A percentile compares a stretch with the other conserved stretches of the same genome.
Evolutionary conservation across 2,888 invertebrate species (phyloP).

Genomic region (Platypus cylindrus): DNA sequence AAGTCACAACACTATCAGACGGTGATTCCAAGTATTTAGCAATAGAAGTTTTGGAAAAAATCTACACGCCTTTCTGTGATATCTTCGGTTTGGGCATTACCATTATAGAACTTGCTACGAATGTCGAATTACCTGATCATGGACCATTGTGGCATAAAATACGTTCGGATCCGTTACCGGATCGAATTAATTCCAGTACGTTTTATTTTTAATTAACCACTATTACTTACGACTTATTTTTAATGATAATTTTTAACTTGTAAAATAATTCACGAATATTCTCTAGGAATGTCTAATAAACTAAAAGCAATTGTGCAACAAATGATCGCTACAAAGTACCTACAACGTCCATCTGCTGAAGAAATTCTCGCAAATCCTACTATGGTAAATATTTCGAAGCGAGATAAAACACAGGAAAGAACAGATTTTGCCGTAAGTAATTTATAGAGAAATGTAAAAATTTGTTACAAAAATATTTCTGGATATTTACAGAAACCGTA

Average conservation of each 20-base stretch:
- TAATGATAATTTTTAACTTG: background rate
- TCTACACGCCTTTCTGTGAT: slow-evolving; percentile 56
- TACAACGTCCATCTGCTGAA: slow-evolving; percentile 19
- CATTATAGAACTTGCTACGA: slow-evolving; percentile 55
- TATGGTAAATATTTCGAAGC: slow-evolving; percentile 17
- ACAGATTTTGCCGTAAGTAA: slow-evolving; percentile 18
- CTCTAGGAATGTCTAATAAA: slow-evolving; percentile 17
- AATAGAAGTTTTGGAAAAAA: slow-evolving; percentile 50
- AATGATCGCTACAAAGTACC: slow-evolving; percentile 19
- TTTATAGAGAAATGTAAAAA: too few species aligned
- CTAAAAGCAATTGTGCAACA: slow-evolving; percentile 19
- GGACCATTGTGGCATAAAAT: slow-evolving; percentile 53
- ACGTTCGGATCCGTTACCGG: slow-evolving; percentile 19
- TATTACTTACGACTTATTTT: slow-evolving; percentile 1
- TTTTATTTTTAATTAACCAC: slow-evolving; percentile 9
- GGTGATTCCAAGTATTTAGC: slow-evolving; percentile 69
- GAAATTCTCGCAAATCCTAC: slow-evolving; percentile 17
- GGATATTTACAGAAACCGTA: too few species aligned
- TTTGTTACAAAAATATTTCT: too few species aligned
- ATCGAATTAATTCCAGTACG: slow-evolving; percentile 20
- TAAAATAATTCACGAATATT: slow-evolving; percentile 3
- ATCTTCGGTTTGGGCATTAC: slow-evolving; percentile 64
- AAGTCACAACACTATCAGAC: slow-evolving; percentile 41
- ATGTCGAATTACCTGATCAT: slow-evolving; percentile 54
- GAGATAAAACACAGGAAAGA: slow-evolving; percentile 17